Base-by-base conservation (phyloP, 2,113 vertebrate genomes). In the Crotalus viridis region DNA sequence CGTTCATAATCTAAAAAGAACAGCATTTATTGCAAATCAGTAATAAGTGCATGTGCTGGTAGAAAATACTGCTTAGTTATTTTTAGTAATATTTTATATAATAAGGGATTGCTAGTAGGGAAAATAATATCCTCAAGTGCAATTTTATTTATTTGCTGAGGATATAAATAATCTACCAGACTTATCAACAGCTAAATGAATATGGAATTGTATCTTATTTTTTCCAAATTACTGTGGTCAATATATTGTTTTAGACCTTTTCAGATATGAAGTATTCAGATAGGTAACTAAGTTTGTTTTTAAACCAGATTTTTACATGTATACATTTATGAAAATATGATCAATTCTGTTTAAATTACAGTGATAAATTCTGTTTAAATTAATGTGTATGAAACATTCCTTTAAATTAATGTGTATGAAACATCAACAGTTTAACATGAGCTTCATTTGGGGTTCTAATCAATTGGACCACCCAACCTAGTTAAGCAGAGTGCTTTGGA, bases 1-100 rank as follows among this genome's bases (percentile, higher is more conserved):
- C 97, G 22, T 26, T 6, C 1, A 39, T 1, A 15, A 99, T 98
- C 98, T 99, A 92, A 56, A 94, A 3, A 61, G 46, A 69, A 87
- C 52, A 13, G n/a, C 21, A 13, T 89, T 87, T 61, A 24, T 74
- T 89, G 4, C 7, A 85, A 26, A 7, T 39, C 51, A 93, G n/a
- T n/a, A 48, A 48, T 24, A 51, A 74, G 1, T 43, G n/a, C 21
- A 89, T 52, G 33, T 81, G 3, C 74, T 81, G 33, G 17, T 81
- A 81, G 74, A 81, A 81, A 81, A 81, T 81, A 43, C 17, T 43
- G 64, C 28, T 21, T 21, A 74, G 64, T 33, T 74, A 33, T 74
- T 81, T 81, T 81, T 81, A 81, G 17, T 81, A 43, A 43, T 39
- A 81, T 48, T 43, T 7, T 64, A 22, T 28, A 88, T 81, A n/a